phyloP scores from a whole-genome alignment of 2,797 vertebrate species.

The Halcyon leucocephala region DNA sequence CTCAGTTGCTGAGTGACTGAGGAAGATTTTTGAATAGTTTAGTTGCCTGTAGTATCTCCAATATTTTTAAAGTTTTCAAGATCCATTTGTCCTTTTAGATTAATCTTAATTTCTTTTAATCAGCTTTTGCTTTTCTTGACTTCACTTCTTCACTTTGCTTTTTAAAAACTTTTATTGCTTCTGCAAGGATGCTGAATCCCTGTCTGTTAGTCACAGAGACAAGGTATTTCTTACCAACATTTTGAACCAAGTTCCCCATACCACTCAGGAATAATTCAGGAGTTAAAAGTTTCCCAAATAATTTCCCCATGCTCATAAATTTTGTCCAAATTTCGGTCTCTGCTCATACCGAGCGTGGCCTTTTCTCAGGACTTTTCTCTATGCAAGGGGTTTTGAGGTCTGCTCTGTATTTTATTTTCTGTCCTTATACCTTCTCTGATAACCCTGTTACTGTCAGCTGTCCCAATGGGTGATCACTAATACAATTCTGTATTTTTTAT shows the following conservation, averaged over 20 bases:
- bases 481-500: not conserved
- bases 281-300: not conserved
- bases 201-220: not conserved
- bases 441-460: not conserved
- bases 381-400: not conserved
- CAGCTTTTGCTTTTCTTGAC: not conserved
- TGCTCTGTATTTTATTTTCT: not conserved
- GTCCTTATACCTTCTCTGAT: not conserved
- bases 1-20: not conserved
- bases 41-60: not conserved
- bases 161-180: not conserved
- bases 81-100: not conserved
- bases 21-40: not conserved
- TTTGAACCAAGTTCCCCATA: not conserved
- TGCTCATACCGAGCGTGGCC: rapidly evolving
- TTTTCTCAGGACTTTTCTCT: not conserved
- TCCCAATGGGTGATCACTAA: not conserved
- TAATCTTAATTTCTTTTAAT: not conserved
- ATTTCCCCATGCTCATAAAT: not conserved
- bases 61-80: not conserved
- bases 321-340: not conserved
- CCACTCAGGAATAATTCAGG: not conserved
- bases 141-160: not conserved
- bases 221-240: not conserved
- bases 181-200: not conserved